Evolutionary conservation across 2,113 vertebrate species (phyloP).

Genomic region (Lates calcarifer): DNA sequence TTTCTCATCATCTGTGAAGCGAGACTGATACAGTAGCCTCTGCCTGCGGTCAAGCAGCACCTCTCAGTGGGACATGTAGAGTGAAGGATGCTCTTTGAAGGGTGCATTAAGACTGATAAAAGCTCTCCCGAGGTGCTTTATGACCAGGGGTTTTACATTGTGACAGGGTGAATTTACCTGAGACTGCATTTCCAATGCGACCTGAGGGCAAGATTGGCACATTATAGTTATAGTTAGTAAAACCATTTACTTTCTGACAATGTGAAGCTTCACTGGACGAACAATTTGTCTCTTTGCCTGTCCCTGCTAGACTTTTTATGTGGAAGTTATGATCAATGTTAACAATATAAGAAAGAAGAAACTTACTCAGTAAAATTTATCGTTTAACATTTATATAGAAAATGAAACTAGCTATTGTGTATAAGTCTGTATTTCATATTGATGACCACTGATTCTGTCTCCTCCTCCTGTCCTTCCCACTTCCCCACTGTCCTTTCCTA

Average conservation of each 20-base stretch:
- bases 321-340: slow-evolving; percentile 27
- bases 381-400: slow-evolving; percentile 45
- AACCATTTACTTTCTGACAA: slow-evolving; percentile 67
- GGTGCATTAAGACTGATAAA: slow-evolving; percentile 72
- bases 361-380: slow-evolving; percentile 3
- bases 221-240: slow-evolving; percentile 62
- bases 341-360: slow-evolving; percentile 12
- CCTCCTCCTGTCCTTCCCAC: slow-evolving; percentile 59
- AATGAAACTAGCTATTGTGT: slow-evolving; percentile 33
- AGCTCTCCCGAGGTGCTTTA: slow-evolving; percentile 56
- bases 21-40: slow-evolving; percentile 72
- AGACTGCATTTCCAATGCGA: slow-evolving; percentile 55
- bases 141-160: slow-evolving; percentile 48
- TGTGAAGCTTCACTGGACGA: slow-evolving; percentile 22
- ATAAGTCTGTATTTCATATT: slow-evolving; percentile 42
- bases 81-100: slow-evolving; percentile 72
- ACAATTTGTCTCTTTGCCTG: slow-evolving; percentile 26
- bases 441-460: slow-evolving; percentile 37
- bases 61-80: slow-evolving; percentile 61
- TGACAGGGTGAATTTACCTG: slow-evolving; percentile 65
- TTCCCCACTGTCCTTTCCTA: slow-evolving; percentile 53
- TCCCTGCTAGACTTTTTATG: slow-evolving; percentile 17
- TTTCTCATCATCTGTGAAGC: slow-evolving; percentile 66
- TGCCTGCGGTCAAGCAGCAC: slow-evolving; percentile 72
- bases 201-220: slow-evolving; percentile 52